phyloP scores from a whole-genome alignment of 1,140 invertebrate species.

The Scaptomyza graminum region DNA sequence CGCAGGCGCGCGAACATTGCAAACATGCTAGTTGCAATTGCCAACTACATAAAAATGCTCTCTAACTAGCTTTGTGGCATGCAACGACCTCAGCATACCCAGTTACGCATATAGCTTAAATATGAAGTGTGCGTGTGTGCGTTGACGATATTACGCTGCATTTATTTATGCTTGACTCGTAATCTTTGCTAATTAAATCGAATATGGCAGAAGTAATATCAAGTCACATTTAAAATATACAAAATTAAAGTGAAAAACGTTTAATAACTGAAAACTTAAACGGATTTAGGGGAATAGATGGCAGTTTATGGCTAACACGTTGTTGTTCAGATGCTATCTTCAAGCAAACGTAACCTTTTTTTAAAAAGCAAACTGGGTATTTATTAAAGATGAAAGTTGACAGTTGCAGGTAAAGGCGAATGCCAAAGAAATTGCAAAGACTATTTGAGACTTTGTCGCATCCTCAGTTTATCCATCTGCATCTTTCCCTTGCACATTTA shows the following conservation, averaged over 20 bases:
- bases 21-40: constrained; percentile 49
- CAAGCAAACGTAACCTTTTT: too few species aligned
- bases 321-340: too few species aligned
- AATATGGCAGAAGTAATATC: too few species aligned
- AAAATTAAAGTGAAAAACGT: too few species aligned
- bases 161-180: neutral
- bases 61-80: neutral
- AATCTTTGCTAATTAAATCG: too few species aligned
- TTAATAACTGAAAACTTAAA: neutral
- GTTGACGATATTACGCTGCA: neutral
- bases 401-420: constrained; percentile 8
- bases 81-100: constrained; percentile 8
- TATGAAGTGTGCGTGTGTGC: neutral
- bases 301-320: too few species aligned
- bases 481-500: neutral
- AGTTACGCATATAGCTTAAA: neutral
- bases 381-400: neutral
- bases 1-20: constrained; percentile 56
- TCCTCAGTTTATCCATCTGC: neutral
- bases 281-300: too few species aligned
- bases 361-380: neutral
- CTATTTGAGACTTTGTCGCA: constrained; percentile 3
- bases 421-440: neutral
- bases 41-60: constrained; percentile 26
- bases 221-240: too few species aligned